A percentile compares a stretch with the other conserved stretches of the same genome.
Evolutionary conservation across 30 jellyfish, hydroid and myxozoan species (phyloP).

Genomic region (Hydra vulgaris): DNA sequence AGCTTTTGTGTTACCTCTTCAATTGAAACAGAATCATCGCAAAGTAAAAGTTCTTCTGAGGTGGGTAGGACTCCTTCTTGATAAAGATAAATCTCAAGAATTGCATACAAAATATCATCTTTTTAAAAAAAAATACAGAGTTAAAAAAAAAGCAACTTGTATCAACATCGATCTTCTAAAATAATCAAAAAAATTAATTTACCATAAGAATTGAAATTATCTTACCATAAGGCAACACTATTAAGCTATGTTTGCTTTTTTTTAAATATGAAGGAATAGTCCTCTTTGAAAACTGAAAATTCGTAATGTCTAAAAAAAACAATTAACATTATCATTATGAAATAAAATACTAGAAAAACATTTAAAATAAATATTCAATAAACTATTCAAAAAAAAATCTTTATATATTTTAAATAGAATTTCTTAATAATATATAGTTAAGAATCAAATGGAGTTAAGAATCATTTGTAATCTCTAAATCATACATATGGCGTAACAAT

Average conservation of each 20-base stretch:
- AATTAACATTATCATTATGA: too few species aligned
- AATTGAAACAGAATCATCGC: not conserved
- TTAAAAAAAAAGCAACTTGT: not conserved
- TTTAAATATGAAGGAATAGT: constrained; percentile 5
- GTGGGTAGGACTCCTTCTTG: constrained; percentile 18
- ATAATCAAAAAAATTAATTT: not conserved
- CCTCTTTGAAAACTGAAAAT: not conserved
- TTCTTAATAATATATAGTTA: too few species aligned
- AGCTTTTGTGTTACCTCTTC: not conserved
- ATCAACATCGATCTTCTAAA: too few species aligned
- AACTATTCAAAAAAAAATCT: too few species aligned
- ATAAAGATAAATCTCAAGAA: constrained; percentile 11
- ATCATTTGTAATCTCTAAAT: too few species aligned
- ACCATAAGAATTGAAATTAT: not conserved
- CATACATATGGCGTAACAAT: too few species aligned
- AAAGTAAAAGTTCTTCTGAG: constrained; percentile 14
- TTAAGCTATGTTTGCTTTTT: not conserved
- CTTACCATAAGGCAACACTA: constrained; percentile 17
- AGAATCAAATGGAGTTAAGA: too few species aligned
- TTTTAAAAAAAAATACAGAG: too few species aligned
- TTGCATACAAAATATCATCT: constrained; percentile 6
- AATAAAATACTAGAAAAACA: too few species aligned
- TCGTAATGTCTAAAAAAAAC: not conserved
- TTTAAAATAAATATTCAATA: too few species aligned
- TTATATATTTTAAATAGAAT: too few species aligned